Conservation (phyloP, 1,140 invertebrate species). For the Branchinecta lindahli region DNA sequence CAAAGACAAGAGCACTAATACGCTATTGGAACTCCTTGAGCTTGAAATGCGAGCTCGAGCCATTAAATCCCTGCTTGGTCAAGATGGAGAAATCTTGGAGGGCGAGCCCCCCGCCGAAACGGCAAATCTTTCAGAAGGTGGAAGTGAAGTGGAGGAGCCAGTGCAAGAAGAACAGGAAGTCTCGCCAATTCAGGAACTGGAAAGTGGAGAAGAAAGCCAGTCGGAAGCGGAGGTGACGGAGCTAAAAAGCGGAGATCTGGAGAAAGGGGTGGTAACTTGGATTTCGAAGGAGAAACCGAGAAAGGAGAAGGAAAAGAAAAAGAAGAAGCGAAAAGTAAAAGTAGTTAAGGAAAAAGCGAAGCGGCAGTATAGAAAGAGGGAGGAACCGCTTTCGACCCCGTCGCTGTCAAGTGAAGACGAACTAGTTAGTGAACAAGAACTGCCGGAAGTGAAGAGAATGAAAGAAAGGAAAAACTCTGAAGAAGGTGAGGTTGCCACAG, state of each 20-base stretch:
- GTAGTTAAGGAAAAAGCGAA: not conserved
- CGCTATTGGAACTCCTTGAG: constrained; percentile 35
- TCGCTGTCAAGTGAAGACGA: not conserved
- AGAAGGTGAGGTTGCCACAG: not conserved
- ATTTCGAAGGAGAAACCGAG: not conserved
- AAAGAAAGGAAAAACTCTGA: not conserved
- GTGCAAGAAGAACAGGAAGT: no score
- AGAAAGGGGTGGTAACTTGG: not conserved
- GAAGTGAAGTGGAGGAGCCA: no score
- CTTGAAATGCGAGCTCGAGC: constrained; percentile 36
- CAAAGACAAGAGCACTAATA: constrained; percentile 20
- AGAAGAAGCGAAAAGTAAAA: not conserved
- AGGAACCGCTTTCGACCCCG: not conserved
- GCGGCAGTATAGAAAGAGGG: not conserved
- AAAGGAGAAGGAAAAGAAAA: not conserved
- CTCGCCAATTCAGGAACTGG: no score
- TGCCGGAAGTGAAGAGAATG: not conserved
- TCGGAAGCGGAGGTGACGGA: not conserved
- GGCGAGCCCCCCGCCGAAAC: no score
- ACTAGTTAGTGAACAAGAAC: not conserved
- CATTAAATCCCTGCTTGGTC: constrained; percentile 35
- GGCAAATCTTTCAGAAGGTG: no score
- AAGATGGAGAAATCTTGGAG: constrained; percentile 17
- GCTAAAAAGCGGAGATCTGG: not conserved
- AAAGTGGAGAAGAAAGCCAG: no score